A percentile compares a stretch with the other conserved stretches of the same genome.
These are phyloP conservation scores for Sycophaga agraensis DNA, from an alignment of 1,140 invertebrate species.

Conservation along the genomic window DNA sequence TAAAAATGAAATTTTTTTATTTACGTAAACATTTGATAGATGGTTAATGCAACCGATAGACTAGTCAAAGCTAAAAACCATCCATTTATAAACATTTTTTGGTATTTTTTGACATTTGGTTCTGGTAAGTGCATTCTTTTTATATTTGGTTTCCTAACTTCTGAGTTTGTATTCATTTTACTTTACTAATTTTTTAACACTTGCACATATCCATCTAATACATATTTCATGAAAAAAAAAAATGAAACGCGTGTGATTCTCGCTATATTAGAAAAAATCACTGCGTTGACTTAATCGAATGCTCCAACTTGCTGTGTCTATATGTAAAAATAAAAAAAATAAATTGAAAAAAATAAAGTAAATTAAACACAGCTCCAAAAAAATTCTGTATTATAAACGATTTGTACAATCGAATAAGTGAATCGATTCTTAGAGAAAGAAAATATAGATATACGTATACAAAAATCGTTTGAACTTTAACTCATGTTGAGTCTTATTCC, in stretches of 20 bases:
- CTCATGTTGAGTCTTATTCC: slow-evolving; percentile 26
- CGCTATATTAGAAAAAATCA: not conserved
- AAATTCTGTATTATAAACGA: slow-evolving; percentile 6
- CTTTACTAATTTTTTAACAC: not conserved
- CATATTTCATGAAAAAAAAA: not conserved
- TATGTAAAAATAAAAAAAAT: slow-evolving; percentile 16
- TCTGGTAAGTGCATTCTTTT: slow-evolving; percentile 5
- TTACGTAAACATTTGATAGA: too few relatives aligned
- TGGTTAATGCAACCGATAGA: too few relatives aligned
- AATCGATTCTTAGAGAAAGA: not conserved
- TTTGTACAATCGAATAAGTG: slow-evolving; percentile 13
- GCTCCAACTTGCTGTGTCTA: slow-evolving; percentile 20
- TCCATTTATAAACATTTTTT: not conserved
- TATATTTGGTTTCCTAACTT: not conserved
- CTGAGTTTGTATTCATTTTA: not conserved
- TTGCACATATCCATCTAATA: too few relatives aligned
- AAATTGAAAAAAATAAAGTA: slow-evolving; percentile 1
- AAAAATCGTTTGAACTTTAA: slow-evolving; percentile 16
- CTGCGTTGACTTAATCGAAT: slow-evolving; percentile 8
- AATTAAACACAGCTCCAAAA: slow-evolving; percentile 4
- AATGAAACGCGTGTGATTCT: not conserved
- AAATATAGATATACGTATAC: too few relatives aligned
- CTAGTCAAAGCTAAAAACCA: too few relatives aligned
- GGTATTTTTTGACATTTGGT: slow-evolving; percentile 2
- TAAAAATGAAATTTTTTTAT: too few relatives aligned